Conservation (phyloP, 2,113 vertebrate species). For the Leptosomus discolor region DNA sequence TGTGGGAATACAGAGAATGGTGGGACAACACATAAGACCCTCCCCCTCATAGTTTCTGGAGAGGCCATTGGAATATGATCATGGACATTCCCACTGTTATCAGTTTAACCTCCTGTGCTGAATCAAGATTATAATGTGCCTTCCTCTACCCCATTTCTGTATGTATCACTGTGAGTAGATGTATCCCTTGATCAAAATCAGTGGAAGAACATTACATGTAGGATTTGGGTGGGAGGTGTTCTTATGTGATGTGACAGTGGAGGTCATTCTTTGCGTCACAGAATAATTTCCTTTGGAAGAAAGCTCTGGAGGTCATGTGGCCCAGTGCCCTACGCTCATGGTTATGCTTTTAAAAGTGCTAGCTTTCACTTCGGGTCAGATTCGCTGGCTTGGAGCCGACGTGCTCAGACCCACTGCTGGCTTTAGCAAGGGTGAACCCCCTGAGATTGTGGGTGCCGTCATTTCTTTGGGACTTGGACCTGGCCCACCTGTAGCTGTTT, state of each 20-base stretch:
- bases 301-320: not conserved
- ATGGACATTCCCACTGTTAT: rapidly evolving
- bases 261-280: not conserved
- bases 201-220: not conserved
- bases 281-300: slow-evolving; percentile 15
- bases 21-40: not conserved
- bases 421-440: not conserved
- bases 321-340: not conserved
- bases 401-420: not conserved
- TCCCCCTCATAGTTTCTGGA: not conserved
- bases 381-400: not conserved
- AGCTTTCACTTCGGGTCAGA: not conserved
- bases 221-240: not conserved
- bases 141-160: not conserved
- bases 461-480: not conserved
- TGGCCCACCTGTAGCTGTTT: not conserved
- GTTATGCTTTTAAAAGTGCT: not conserved
- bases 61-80: not conserved
- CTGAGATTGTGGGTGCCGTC: not conserved
- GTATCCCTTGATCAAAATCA: not conserved
- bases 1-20: not conserved
- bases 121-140: not conserved
- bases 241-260: not conserved
- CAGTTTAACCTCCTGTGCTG: not conserved
- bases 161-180: not conserved